Evolutionary conservation across 2,797 vertebrate species (phyloP), one percentile per base, ranked within the genome.

Genomic region (Alosa sapidissima): DNA sequence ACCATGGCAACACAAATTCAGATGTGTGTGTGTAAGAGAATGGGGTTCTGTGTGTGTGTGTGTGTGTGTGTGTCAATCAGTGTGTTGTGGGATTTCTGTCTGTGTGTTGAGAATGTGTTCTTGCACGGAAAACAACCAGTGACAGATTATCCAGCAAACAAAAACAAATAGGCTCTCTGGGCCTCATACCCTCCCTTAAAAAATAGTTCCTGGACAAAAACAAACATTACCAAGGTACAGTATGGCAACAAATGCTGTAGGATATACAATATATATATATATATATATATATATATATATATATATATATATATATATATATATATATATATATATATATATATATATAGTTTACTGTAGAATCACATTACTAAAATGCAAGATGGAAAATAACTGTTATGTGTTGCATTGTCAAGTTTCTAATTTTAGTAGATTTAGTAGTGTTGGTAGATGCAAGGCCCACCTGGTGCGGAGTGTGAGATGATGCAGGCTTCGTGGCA

Each of bases 1-100:
- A 78, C 72, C 24, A 13, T 47, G 41, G 19, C 72, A 78, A 84
- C 86, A 49, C 83, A 81, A 87, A 88, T 83, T 87, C 83, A 89
- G 83, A 85, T 88, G 88, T 84, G 36, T 72, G 68, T 41, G 36
- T 75, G 33, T 13, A 33, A 72, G 65, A 14, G n/a, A 28, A 72
- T 13, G 24, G 65, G 65, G 28, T 2, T 36, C 55, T n/a, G 65
- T 68, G 21, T 87, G 88, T 83, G 33, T 68, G 62, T 9, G 19
- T 78, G 36, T 2, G 9, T 21, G 72, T 2, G 13, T 51, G 82
- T 65, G 62, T 65, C 7, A 11, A 10, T 28, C 24, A 33, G 60
- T 33, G 24, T 65, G 28, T 65, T 33, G 5, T 62, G n/a, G 60
- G n/a, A 3, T 68, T 68, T 33, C 33, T 13, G 33, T 72, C 60